Evolutionary conservation across 2,113 vertebrate genomes (phyloP).

Genomic region (Tenebrosternarchus preto): DNA sequence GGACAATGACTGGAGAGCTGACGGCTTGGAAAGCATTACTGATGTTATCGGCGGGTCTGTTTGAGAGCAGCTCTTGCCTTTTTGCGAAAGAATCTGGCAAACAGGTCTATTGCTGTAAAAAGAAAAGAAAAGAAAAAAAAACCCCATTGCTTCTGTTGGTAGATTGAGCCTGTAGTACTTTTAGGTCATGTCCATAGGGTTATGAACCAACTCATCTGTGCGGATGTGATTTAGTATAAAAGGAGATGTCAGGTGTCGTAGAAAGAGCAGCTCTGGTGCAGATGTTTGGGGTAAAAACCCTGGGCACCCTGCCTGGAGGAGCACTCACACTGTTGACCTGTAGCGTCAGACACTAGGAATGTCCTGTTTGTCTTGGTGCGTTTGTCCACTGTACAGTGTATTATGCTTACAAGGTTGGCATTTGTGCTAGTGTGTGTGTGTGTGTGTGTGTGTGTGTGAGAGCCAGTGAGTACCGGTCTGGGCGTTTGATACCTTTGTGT

Average conservation of each 20-base stretch:
- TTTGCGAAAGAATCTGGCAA: slow-evolving; percentile 5
- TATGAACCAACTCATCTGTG: neutral
- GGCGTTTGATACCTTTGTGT: slow-evolving; percentile 56
- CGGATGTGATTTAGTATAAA: neutral
- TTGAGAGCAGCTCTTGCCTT: neutral
- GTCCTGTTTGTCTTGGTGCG: slow-evolving; percentile 57
- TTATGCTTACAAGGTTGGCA: slow-evolving; percentile 48
- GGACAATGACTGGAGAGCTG: slow-evolving; percentile 21
- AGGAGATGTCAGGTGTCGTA: slow-evolving; percentile 22
- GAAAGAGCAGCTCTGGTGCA: neutral
- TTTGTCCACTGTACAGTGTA: slow-evolving; percentile 57
- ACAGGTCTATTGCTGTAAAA: neutral
- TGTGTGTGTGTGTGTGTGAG: slow-evolving; percentile 35
- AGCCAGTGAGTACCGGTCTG: slow-evolving; percentile 33
- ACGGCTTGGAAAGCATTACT: slow-evolving; percentile 7
- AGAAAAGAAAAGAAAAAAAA: neutral
- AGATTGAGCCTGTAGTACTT: neutral
- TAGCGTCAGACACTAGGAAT: slow-evolving; percentile 50
- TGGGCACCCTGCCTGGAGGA: slow-evolving; percentile 24
- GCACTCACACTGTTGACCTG: slow-evolving; percentile 47
- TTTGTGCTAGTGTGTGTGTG: slow-evolving; percentile 28
- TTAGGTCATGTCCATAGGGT: neutral
- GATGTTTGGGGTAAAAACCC: slow-evolving; percentile 30
- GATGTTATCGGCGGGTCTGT: neutral
- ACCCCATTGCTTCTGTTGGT: neutral